These are phyloP conservation scores for Netelia virgata DNA, from an alignment of 2,888 invertebrate genomes.

Conservation along the genomic window DNA sequence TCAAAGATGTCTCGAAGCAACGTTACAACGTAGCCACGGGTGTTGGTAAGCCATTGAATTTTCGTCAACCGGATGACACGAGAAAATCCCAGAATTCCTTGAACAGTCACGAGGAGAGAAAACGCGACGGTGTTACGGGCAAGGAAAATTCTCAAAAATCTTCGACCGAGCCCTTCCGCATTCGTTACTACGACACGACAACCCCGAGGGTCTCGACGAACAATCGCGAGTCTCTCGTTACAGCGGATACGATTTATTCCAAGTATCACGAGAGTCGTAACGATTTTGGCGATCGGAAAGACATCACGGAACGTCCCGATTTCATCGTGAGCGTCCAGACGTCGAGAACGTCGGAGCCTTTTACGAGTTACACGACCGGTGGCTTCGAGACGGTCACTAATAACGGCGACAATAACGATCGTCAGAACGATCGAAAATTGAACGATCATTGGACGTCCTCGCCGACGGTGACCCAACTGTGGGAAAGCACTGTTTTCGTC, in stretches of 20 bases:
- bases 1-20: constrained; percentile 6
- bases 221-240: constrained; percentile 74
- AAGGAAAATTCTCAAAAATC: constrained; percentile 47
- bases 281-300: constrained; percentile 58
- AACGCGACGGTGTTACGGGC: constrained; percentile 11
- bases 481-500: constrained; percentile 89
- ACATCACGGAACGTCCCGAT: constrained; percentile 65
- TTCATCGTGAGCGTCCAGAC: constrained; percentile 40
- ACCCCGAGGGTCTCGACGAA: constrained; percentile 53
- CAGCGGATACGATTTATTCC: constrained; percentile 77
- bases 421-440: constrained; percentile 80
- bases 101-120: constrained; percentile 32
- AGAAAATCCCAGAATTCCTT: constrained; percentile 59
- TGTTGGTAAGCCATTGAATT: neutral
- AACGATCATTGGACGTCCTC: constrained; percentile 85
- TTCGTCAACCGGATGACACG: neutral
- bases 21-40: constrained; percentile 34
- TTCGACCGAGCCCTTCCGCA: constrained; percentile 77
- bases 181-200: constrained; percentile 78
- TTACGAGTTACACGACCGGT: constrained; percentile 30
- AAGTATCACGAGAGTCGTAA: constrained; percentile 76
- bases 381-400: constrained; percentile 55
- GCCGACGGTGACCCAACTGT: constrained; percentile 87
- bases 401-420: constrained; percentile 17
- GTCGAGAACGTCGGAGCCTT: constrained; percentile 60